A percentile compares a stretch with the other conserved stretches of the same genome.
Evolutionary conservation across 2,113 vertebrate species (phyloP).

Genomic region (Candoia aspera): DNA sequence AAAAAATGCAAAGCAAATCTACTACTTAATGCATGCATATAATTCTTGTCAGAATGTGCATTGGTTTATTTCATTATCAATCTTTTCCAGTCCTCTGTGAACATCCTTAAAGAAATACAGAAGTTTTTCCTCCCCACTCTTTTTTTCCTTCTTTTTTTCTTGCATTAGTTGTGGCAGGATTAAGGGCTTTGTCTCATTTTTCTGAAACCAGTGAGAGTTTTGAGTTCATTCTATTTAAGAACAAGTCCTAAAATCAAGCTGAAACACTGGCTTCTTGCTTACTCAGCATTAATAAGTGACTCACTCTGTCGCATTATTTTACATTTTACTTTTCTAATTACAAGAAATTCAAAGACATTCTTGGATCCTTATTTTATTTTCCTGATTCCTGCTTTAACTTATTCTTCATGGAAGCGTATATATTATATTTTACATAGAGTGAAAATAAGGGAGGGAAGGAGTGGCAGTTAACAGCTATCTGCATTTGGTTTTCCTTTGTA

Average conservation of each 20-base stretch:
- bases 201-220: constrained; percentile 4
- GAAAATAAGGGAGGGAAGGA: neutral
- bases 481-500: neutral
- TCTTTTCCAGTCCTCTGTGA: constrained; percentile 35
- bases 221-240: neutral
- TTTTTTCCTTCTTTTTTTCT: constrained; percentile 34
- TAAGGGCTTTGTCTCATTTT: neutral
- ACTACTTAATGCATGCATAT: neutral
- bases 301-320: neutral
- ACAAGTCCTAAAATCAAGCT: neutral
- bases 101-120: constrained; percentile 14
- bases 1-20: constrained; percentile 20
- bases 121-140: constrained; percentile 27
- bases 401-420: neutral
- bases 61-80: constrained; percentile 27
- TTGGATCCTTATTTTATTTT: neutral
- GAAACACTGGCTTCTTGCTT: neutral
- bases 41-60: constrained; percentile 16
- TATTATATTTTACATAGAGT: neutral
- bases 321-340: neutral
- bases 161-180: neutral
- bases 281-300: neutral
- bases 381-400: neutral
- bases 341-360: neutral
- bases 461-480: neutral